Conservation (phyloP, 2,797 vertebrate genomes). For the Stomatorhinus walkeri region DNA sequence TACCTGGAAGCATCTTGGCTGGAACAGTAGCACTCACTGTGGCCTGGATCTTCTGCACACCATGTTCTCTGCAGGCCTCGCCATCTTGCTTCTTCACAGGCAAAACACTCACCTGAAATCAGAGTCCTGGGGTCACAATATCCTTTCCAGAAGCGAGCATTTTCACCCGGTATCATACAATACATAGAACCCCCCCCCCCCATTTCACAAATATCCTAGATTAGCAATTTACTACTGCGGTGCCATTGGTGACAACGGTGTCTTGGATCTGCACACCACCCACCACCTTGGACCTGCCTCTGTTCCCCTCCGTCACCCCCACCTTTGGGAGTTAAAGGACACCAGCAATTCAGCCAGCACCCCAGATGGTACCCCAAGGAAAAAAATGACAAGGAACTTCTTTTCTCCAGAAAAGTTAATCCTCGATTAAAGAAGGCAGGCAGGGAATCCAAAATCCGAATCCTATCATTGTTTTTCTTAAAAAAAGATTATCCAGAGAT, state of each 20-base stretch:
- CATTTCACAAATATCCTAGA: neutral
- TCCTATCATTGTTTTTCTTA: neutral
- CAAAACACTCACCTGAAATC: conserved; percentile 40
- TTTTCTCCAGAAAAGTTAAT: neutral
- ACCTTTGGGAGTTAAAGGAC: conserved; percentile 30
- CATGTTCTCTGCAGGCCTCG: conserved; percentile 5
- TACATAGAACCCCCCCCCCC: neutral
- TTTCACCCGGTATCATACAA: neutral
- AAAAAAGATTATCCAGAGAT: neutral
- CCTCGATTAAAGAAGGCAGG: no score
- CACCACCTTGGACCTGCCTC: conserved; percentile 31
- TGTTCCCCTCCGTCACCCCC: conserved; percentile 24
- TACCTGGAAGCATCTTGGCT: conserved; percentile 44
- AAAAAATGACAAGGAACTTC: neutral
- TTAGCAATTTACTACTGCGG: conserved; percentile 35
- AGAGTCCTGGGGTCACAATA: neutral
- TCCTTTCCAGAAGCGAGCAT: neutral
- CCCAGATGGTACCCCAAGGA: neutral
- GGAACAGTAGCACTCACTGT: conserved; percentile 27
- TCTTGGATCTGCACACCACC: conserved; percentile 12
- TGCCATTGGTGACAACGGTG: conserved; percentile 37
- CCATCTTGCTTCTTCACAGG: conserved; percentile 25
- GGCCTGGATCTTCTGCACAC: conserved; percentile 26
- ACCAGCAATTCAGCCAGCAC: neutral
- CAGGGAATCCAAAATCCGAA: neutral